Evolutionary conservation across 2,113 vertebrate genomes (phyloP).

Genomic region (Otocyon megalotis): DNA sequence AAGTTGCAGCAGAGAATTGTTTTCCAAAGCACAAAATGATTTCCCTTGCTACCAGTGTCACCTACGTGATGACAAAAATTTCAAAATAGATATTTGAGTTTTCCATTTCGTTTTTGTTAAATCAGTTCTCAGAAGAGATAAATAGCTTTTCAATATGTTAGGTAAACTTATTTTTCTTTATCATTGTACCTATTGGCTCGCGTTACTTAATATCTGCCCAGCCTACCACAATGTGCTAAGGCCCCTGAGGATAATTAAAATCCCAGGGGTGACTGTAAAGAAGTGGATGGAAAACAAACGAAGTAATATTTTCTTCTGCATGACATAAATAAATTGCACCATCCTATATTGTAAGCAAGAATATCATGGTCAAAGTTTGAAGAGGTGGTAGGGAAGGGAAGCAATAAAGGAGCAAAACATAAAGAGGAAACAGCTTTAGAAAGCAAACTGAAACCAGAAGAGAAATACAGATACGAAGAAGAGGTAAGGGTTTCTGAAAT

Average conservation of each 20-base stretch:
- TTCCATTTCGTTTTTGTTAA: conserved; percentile 74
- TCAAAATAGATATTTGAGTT: conserved; percentile 64
- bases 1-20: conserved; percentile 70
- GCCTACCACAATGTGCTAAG: neutral
- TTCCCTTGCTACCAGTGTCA: neutral
- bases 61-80: conserved; percentile 58
- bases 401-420: neutral
- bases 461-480: neutral
- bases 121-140: conserved; percentile 54
- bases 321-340: conserved; percentile 44
- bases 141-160: conserved; percentile 45
- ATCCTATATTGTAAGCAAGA: neutral
- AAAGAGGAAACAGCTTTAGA: neutral
- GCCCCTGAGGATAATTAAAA: conserved; percentile 46
- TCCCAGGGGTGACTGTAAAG: neutral
- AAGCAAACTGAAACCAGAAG: conserved; percentile 14
- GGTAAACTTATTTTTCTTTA: conserved; percentile 60
- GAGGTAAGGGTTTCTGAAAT: neutral
- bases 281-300: neutral
- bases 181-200: neutral
- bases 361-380: neutral
- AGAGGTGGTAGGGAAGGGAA: neutral
- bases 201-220: conserved; percentile 12
- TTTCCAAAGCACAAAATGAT: conserved; percentile 65
- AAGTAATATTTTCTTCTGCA: neutral